Evolutionary conservation across 2,888 invertebrate genomes (phyloP).

Genomic region (Phengaris alcon): DNA sequence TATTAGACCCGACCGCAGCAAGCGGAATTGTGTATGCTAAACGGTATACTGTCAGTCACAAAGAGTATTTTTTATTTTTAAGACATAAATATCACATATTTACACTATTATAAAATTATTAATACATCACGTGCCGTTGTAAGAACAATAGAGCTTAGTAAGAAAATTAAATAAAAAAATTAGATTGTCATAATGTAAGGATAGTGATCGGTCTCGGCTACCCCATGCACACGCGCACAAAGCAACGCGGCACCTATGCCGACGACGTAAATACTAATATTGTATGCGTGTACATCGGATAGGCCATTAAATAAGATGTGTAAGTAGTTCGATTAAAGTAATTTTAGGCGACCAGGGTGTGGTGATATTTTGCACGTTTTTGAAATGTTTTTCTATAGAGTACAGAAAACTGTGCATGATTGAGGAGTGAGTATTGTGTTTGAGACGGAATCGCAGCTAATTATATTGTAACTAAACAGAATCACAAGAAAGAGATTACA

Average conservation of each 20-base stretch:
- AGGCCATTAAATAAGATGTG: slow-evolving; percentile 66
- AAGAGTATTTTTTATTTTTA: slow-evolving; percentile 53
- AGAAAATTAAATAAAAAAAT: slow-evolving; percentile 68
- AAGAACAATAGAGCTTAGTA: slow-evolving; percentile 79
- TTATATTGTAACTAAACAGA: slow-evolving; percentile 45
- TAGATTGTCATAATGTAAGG: slow-evolving; percentile 72
- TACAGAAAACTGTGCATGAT: slow-evolving; percentile 64
- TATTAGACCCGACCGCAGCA: background rate
- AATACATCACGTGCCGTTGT: slow-evolving; percentile 73
- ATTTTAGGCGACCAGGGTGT: slow-evolving; percentile 79
- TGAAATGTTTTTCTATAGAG: slow-evolving; percentile 77
- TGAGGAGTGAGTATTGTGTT: slow-evolving; percentile 59
- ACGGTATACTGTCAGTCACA: slow-evolving; percentile 54
- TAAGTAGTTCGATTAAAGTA: slow-evolving; percentile 75
- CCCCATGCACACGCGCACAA: background rate
- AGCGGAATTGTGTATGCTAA: background rate
- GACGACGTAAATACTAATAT: background rate
- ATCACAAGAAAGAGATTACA: slow-evolving; percentile 62
- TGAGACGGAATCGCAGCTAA: slow-evolving; percentile 58
- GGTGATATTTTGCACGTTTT: slow-evolving; percentile 80
- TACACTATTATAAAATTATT: slow-evolving; percentile 74
- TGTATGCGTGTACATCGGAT: slow-evolving; percentile 8
- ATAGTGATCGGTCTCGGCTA: slow-evolving; percentile 62
- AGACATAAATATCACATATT: slow-evolving; percentile 71
- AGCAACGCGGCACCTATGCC: background rate